A percentile compares a stretch with the other conserved stretches of the same genome.
Conservation (phyloP, 2,113 vertebrate species). For the Boulengeromyrus knoepffleri region DNA sequence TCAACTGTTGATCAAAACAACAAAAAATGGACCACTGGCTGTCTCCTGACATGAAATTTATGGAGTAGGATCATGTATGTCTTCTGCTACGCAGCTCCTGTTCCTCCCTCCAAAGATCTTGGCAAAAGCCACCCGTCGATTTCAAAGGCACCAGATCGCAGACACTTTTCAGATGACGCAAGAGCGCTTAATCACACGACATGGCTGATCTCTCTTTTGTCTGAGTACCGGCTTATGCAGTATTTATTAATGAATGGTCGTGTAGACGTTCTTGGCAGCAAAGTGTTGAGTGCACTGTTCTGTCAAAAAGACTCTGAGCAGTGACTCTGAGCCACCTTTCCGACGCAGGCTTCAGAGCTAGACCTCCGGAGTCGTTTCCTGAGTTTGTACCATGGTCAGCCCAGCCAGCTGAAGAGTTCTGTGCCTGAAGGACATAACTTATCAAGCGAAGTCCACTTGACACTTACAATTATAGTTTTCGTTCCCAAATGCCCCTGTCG, state of each 20-base stretch:
- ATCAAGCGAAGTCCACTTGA: not conserved
- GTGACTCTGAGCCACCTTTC: not conserved
- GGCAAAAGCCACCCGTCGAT: constrained; percentile 21
- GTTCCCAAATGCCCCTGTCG: constrained; percentile 4
- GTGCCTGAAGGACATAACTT: not conserved
- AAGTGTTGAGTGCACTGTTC: constrained; percentile 18
- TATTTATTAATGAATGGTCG: constrained; percentile 34
- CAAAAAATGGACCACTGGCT: not conserved
- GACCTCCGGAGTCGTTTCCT: not conserved
- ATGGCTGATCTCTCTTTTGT: constrained; percentile 28
- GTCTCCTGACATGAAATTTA: not conserved
- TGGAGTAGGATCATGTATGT: not conserved
- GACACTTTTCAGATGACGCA: constrained; percentile 4
- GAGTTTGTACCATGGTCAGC: not conserved
- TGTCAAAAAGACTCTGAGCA: constrained; percentile 23
- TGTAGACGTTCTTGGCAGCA: constrained; percentile 25
- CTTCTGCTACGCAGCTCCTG: not conserved
- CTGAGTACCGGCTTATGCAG: constrained; percentile 16
- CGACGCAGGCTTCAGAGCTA: not conserved
- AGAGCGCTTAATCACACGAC: constrained; percentile 17
- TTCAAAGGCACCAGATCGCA: constrained; percentile 33
- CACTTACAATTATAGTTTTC: constrained; percentile 7
- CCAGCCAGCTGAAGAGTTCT: not conserved
- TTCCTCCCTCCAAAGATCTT: constrained; percentile 7
- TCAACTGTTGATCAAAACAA: not conserved